Base-by-base conservation (phyloP, 2,888 invertebrate species). In the Parnassius glacialis region DNA sequence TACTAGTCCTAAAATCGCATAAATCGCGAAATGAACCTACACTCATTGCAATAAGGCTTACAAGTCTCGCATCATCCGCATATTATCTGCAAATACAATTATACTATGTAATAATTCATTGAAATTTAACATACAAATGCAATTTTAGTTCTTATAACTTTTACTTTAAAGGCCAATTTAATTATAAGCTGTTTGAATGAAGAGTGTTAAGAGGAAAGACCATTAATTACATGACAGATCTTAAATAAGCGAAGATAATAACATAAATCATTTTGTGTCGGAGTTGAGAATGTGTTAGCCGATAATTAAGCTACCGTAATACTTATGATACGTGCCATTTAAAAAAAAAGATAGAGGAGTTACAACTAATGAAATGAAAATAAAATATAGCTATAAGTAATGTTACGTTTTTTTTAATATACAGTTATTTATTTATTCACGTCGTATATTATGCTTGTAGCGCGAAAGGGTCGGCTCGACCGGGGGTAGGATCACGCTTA, bases 281-380 rank as follows among this genome's bases (percentile, higher is more conserved):
- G 41, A 42, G 52, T 45, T 47, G 56, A 45, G 55, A 52, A 59
- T 44, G 59, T 45, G 62, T 47, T 63, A 50, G 59, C 55, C 50
- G 59, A 63, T 47, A 59, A 59, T 63, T 63, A 59, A 52, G 63
- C 63, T 63, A 63, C 63, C 43, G 63, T 52, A 52, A 63, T 63
- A 63, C 63, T 62, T 55, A 59, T 59, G 55, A 62, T 55, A 16
- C 13, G 1, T 57, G 44, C 25, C 57, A 12, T 12, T 12, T 45
- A 5, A 41, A 41, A 41, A 56, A 56, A 41, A 56, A 55, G 13
- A 52, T 5, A 20, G 10, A 44, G 44, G 9, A 45, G 52, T 34
- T n/a, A 43, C 12, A n/a, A 10, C n/a, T 45, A 45, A 3, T 45
- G 0, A 12, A n/a, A 45, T 45, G 7, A 45, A 45, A 45, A 45